Percentiles rank a stretch among this genome's conserved stretches.
phyloP scores from a whole-genome alignment of 1,140 invertebrate species.

The Colletes gigas region DNA sequence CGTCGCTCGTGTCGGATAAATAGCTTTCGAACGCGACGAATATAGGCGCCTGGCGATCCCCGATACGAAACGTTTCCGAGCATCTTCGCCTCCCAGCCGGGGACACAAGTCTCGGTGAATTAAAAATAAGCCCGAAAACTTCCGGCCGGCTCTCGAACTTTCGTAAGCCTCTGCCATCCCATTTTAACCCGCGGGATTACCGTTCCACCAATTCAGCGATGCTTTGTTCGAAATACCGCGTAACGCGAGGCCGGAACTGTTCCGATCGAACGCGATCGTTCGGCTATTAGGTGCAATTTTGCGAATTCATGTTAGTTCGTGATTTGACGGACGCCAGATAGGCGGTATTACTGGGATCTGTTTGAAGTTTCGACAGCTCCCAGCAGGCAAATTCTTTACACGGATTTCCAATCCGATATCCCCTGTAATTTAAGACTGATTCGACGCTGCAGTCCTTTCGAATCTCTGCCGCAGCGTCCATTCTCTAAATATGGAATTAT shows the following conservation, averaged over 20 bases:
- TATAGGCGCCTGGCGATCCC: background rate
- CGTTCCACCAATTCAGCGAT: conserved; percentile 26
- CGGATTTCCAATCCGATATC: background rate
- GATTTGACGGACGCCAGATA: background rate
- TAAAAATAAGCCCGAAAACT: conserved; percentile 42
- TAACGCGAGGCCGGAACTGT: background rate
- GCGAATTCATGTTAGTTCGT: conserved; percentile 3
- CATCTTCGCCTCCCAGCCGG: background rate
- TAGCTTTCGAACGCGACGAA: conserved; percentile 8
- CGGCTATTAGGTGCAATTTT: conserved; percentile 36
- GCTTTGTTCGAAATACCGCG: conserved; percentile 26
- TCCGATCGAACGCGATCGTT: conserved; percentile 25
- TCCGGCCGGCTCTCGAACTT: conserved; percentile 20
- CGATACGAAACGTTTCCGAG: background rate
- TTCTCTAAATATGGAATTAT: too few relatives aligned
- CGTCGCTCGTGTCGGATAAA: conserved; percentile 13
- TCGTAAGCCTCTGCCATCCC: conserved; percentile 19
- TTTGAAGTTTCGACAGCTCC: background rate
- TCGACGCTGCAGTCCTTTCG: too few relatives aligned
- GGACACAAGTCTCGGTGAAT: conserved; percentile 25
- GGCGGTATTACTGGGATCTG: background rate
- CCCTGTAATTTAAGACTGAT: background rate
- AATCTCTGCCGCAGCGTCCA: too few relatives aligned
- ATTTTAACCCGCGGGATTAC: background rate
- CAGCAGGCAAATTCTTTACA: background rate